Conservation (phyloP, 1,140 invertebrate genomes). For the Papilio xuthus region DNA sequence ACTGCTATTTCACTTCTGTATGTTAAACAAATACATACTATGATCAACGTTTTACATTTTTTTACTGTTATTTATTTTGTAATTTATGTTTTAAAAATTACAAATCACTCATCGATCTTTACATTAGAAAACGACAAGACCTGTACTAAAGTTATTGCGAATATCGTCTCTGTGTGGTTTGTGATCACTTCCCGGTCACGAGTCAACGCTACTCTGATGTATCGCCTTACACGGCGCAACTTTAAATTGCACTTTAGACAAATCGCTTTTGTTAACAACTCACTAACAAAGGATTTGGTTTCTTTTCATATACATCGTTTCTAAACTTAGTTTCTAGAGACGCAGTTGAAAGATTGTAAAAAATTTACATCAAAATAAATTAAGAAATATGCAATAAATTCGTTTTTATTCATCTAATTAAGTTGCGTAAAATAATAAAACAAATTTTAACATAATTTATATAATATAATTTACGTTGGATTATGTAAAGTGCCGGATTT, state of each 20-base stretch:
- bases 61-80: too few species aligned
- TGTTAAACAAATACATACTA: background rate
- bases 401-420: too few species aligned
- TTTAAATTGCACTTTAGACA: constrained; percentile 33
- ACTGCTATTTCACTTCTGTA: background rate
- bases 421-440: too few species aligned
- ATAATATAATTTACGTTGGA: background rate
- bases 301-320: background rate
- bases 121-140: background rate
- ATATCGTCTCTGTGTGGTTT: background rate
- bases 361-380: background rate
- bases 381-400: too few species aligned
- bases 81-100: too few species aligned
- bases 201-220: background rate
- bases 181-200: background rate
- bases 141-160: background rate
- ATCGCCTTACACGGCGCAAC: constrained; percentile 1
- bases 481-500: background rate
- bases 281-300: constrained; percentile 8
- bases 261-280: constrained; percentile 27
- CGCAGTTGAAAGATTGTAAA: background rate
- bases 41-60: too few species aligned
- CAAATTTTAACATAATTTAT: too few species aligned
- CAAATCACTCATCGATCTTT: background rate
- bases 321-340: background rate